Base-by-base conservation (phyloP, 2,888 invertebrate species). In the Philopedon plagiatum region DNA sequence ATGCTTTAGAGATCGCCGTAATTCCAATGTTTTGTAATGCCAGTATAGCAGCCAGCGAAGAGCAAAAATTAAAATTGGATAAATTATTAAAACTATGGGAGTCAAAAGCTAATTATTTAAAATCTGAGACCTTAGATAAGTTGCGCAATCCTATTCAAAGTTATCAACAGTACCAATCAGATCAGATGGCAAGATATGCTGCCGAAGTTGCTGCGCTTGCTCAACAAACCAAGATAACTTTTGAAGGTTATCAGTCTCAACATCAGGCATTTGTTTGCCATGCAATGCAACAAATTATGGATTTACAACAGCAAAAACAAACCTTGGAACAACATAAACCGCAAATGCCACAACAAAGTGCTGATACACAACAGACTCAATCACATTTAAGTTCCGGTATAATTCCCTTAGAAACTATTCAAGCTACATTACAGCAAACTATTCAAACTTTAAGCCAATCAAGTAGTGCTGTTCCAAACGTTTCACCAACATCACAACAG, bases 21-120 rank as follows among this genome's bases (percentile, higher is more conserved):
- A 95, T 98, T 82, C 97, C 98, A 80, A 96, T 99, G 93, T 99
- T 98, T 89, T 98, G 98, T 88, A 95, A 95, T 86, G 93, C 98
- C 78, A 92, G 93, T 85, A 90, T 94, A 84, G 92, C 92, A 78
- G 94, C 95, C 39, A 93, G 91, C 15, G 94, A 94, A 71, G 97
- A 97, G 65, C 95, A 97, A 87, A 92, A 94, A 81, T 90, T 90
- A 79, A 99, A 98, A 87, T 87, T 99, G 75, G 94, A 94, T 83
- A 99, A 99, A 90, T 87, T 98, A 78, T 89, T 98, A 74, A 94
- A 94, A 75, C 89, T 99, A 49, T 99, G 99, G 99, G 98, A 98
- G 87, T 95, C 96, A 77, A 98, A 99, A 88, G 92, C 93, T 75
- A 93, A 95, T 87, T 95, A 95, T 87, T 93, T 96, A 84, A 93